These are phyloP conservation scores for Sturmia bella DNA, from an alignment of 2,888 invertebrate genomes.

Conservation along the genomic window DNA sequence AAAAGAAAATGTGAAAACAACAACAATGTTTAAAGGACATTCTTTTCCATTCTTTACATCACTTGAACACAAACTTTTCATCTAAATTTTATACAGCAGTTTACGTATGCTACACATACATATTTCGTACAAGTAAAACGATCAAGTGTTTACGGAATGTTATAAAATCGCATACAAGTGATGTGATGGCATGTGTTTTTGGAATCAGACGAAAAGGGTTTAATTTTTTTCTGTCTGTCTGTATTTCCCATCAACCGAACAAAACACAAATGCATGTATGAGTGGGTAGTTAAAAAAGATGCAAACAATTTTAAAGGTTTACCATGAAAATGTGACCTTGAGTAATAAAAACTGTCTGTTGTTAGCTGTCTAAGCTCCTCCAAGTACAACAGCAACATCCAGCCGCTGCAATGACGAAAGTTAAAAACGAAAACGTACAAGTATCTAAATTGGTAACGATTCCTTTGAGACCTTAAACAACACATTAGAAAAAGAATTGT, in stretches of 20 bases:
- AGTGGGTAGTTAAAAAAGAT: not conserved
- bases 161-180: slow-evolving; percentile 72
- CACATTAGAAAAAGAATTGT: too few species aligned
- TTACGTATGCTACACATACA: too few species aligned
- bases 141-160: slow-evolving; percentile 77
- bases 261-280: slow-evolving; percentile 8
- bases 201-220: slow-evolving; percentile 64
- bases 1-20: slow-evolving; percentile 18
- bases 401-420: not conserved
- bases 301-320: not conserved
- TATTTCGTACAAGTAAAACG: slow-evolving; percentile 66
- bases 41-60: slow-evolving; percentile 20
- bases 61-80: slow-evolving; percentile 1
- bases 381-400: slow-evolving; percentile 19
- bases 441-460: slow-evolving; percentile 33
- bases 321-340: slow-evolving; percentile 50
- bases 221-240: slow-evolving; percentile 21
- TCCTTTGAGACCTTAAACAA: not conserved
- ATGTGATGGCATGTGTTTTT: slow-evolving; percentile 74
- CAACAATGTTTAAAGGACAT: slow-evolving; percentile 24
- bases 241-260: not conserved
- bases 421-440: slow-evolving; percentile 9
- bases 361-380: slow-evolving; percentile 39
- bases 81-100: too few species aligned
- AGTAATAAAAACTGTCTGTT: slow-evolving; percentile 53